Percentiles rank a stretch among this genome's conserved stretches.
phyloP scores from a whole-genome alignment of 2,113 vertebrate genomes.

The Cyprinodon brontotheroides region DNA sequence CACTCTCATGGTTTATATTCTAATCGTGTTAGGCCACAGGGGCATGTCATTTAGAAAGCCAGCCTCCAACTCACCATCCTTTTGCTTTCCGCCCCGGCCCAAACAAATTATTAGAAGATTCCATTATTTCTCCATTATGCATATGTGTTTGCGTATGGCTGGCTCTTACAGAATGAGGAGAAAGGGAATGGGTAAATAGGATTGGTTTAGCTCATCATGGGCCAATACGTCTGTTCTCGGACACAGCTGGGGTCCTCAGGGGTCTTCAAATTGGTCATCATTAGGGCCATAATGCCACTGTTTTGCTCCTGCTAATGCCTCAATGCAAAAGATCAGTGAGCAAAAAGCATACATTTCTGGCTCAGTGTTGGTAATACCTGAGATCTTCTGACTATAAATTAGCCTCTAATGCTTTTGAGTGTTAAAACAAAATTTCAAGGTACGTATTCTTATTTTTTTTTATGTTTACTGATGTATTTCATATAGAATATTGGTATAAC shows the following conservation, averaged over 20 bases:
- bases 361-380: constrained; percentile 14
- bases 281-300: constrained; percentile 72
- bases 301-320: constrained; percentile 69
- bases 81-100: constrained; percentile 63
- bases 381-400: constrained; percentile 22
- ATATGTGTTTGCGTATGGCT: constrained; percentile 76
- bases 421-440: constrained; percentile 5
- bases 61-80: constrained; percentile 61
- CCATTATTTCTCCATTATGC: constrained; percentile 84
- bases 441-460: no score
- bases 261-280: constrained; percentile 78
- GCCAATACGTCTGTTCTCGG: constrained; percentile 72
- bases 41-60: constrained; percentile 77
- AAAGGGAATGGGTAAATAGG: constrained; percentile 70
- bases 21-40: constrained; percentile 82
- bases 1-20: constrained; percentile 76
- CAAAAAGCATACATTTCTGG: constrained; percentile 37
- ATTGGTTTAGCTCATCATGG: constrained; percentile 77
- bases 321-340: constrained; percentile 44
- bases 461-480: not conserved
- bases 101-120: constrained; percentile 82
- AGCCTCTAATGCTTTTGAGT: constrained; percentile 12
- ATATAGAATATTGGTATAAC: not conserved
- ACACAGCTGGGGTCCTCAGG: constrained; percentile 78
- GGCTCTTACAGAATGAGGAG: constrained; percentile 34